These are phyloP conservation scores for Bucorvus abyssinicus DNA, from an alignment of 2,797 vertebrate species.

Conservation along the genomic window DNA sequence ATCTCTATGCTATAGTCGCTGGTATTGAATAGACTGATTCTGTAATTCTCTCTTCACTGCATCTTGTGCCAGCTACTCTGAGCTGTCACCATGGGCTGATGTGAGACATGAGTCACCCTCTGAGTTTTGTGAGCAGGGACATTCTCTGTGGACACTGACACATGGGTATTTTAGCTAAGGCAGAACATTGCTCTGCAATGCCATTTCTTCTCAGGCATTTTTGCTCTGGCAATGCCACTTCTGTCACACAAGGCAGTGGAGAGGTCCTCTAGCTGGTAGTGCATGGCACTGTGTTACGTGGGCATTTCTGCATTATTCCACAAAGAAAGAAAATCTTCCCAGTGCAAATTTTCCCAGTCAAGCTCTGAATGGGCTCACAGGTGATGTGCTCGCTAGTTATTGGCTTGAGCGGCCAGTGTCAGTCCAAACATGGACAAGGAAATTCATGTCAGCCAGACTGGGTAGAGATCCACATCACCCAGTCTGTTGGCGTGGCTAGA, in stretches of 20 bases:
- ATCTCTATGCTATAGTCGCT: background rate
- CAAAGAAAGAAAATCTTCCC: background rate
- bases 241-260: background rate
- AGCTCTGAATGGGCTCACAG: background rate
- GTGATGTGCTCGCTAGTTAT: background rate
- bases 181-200: background rate
- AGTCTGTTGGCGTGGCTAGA: background rate
- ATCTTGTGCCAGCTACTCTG: background rate
- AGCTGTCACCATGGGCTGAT: background rate
- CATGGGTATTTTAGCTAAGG: background rate
- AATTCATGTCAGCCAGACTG: background rate
- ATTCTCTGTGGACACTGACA: background rate
- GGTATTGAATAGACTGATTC: background rate
- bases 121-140: background rate
- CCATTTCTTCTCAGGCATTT: too few relatives aligned
- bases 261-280: background rate
- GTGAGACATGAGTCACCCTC: background rate
- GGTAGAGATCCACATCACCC: fast-evolving
- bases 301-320: background rate
- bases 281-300: fast-evolving
- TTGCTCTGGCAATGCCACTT: background rate
- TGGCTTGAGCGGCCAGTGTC: background rate
- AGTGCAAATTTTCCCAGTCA: background rate
- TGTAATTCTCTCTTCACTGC: background rate
- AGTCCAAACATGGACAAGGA: background rate